Evolutionary conservation across 2,888 invertebrate genomes (phyloP), one percentile per base, ranked within the genome.

Genomic region (Archaeoteleia sp.): DNA sequence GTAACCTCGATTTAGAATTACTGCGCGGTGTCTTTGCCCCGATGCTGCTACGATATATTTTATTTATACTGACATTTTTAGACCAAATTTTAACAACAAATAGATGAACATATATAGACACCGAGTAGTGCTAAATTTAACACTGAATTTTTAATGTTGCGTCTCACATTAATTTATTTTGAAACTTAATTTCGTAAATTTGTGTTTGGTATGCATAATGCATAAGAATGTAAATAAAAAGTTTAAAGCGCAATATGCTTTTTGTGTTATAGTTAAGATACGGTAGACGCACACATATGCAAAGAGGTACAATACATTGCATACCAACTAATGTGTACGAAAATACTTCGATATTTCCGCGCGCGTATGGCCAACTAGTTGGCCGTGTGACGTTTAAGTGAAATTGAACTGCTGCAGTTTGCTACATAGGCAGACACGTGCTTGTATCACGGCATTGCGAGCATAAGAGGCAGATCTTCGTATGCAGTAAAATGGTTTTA

Each of bases 341-440:
- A 14, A 10, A 32, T 32, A 7, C 27, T 48, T 37, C 34, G 23
- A 34, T 51, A 43, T 45, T 32, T 4, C 5, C 5, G 3, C 20
- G 20, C 20, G 20, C 35, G 54, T 40, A 49, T 37, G 32, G 29
- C 48, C 17, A 2, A 27, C 35, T 12, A 35, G 35, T 35, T 35
- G 13, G 14, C 35, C 8, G 15, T 13, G 35, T 40, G 20, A 17
- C 14, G 29, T 37, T 55, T 10, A 37, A 25, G 30, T 49, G 63
- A 63, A 63, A 63, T 57, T 63, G 57, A 55, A 17, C 63, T 17
- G 1, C 23, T 45, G 58, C 53, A 58, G 58, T 65, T 65, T 65
- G 20, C 58, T 34, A 32, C 51, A 57, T 51, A 40, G 51, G 48
- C 30, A 15, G 12, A 55, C 35, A 42, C 49, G 37, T 51, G 43